These are phyloP conservation scores for Elegia similella DNA, from an alignment of 2,888 invertebrate genomes.

Conservation along the genomic window DNA sequence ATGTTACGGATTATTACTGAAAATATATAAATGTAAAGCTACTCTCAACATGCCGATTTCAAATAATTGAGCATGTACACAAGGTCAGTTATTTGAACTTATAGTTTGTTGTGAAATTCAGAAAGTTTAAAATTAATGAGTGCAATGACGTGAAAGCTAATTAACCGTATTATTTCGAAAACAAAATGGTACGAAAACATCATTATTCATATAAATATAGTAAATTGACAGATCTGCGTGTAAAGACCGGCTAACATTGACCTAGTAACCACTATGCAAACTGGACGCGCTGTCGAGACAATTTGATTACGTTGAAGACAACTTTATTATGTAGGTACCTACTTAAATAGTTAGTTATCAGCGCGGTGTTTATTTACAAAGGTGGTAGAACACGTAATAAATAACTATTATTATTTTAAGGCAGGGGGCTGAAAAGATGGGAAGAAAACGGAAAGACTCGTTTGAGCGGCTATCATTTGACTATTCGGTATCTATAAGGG, in stretches of 20 bases:
- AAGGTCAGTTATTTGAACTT: background rate
- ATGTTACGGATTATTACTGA: no score
- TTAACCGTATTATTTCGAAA: background rate
- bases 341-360: no score
- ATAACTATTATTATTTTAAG: no score
- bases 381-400: no score
- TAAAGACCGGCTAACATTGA: constrained; percentile 30
- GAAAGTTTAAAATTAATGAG: background rate
- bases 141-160: background rate
- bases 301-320: background rate
- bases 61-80: no score
- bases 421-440: no score
- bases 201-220: background rate
- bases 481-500: no score
- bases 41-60: background rate
- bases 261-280: constrained; percentile 26
- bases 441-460: no score
- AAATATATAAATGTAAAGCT: background rate
- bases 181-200: background rate
- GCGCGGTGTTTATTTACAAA: no score
- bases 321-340: no score
- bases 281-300: constrained; percentile 19
- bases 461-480: no score
- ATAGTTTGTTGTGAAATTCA: background rate
- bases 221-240: constrained; percentile 7